Evolutionary conservation across 2,888 invertebrate genomes (phyloP).

Genomic region (Rhagophthalmus giganteus): DNA sequence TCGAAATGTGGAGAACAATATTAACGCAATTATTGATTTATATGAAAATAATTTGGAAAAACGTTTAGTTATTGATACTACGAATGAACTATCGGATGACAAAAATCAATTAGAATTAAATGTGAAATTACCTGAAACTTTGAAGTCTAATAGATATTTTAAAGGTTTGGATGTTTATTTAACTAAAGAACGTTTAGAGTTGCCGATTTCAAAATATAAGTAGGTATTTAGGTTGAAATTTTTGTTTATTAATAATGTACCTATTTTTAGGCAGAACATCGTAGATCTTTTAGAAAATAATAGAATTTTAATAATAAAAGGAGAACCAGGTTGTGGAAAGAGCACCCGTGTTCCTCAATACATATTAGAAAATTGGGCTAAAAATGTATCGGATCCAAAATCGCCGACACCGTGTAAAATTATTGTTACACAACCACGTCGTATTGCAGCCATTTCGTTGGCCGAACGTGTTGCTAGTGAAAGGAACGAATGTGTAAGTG

Average conservation of each 20-base stretch:
- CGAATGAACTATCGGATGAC: not conserved
- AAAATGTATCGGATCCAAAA: conserved; percentile 29
- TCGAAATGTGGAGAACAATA: conserved; percentile 46
- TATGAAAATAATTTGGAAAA: not conserved
- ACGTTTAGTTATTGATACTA: not conserved
- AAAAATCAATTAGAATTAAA: not conserved
- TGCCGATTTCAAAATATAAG: conserved; percentile 29
- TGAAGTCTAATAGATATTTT: conserved; percentile 27
- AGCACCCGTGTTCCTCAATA: conserved; percentile 71
- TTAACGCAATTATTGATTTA: conserved; percentile 48
- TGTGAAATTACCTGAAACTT: not conserved
- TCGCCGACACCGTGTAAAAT: conserved; percentile 55
- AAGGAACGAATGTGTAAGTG: conserved; percentile 61
- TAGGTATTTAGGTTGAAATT: too few relatives aligned
- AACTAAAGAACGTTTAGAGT: conserved; percentile 42
- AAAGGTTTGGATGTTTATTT: conserved; percentile 38
- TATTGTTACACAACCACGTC: conserved; percentile 68
- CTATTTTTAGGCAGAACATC: conserved; percentile 58
- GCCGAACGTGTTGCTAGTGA: conserved; percentile 68
- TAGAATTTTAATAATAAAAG: conserved; percentile 64
- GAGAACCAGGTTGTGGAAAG: conserved; percentile 76
- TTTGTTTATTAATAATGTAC: not conserved
- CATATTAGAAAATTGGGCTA: conserved; percentile 59
- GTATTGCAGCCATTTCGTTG: conserved; percentile 70
- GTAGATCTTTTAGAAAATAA: conserved; percentile 57